Evolutionary conservation across 2,113 vertebrate species (phyloP), one percentile per base, ranked within the genome.

Genomic region (Semnornis frantzii): DNA sequence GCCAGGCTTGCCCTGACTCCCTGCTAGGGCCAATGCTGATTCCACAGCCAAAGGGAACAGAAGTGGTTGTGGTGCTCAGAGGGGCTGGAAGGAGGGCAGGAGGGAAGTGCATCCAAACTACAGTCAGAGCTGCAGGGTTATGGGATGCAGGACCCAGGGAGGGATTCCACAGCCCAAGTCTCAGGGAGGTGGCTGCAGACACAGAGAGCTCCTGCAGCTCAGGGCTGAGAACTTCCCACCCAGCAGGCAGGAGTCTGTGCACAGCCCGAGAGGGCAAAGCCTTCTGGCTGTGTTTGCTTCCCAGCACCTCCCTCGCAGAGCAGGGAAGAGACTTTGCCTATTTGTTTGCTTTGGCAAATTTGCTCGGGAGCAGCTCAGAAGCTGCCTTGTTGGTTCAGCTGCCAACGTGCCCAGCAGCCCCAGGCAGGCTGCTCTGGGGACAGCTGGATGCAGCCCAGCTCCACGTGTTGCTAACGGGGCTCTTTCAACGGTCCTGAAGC

Each of bases 11-110:
- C 54, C 20, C 4, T 2, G 37, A 30, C 46, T 30, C 1, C 1
- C 57, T 18, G 2, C 2, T 65, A 0, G 2, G 44, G 59, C 15
- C 2, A 12, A 50, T 4, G 57, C 52, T 20, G 76, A 28, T 4
- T 52, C 80, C 5, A 12, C 42, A 77, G 80, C 57, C 30, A 9
- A 21, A 73, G n/a, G 39, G 39, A 77, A 10, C 16, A n/a, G 69
- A 6, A 55, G 2, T 15, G 60, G 20, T 6, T 15, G 31, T 58
- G 82, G 25, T 7, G 21, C 16, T 39, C 2, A 17, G 46, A 50
- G 33, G 52, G 37, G 62, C 27, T 34, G 25, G 15, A 1, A 2
- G 25, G 46, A 39, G 42, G 42, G 42, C 42, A 42, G 14, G 42
- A 62, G 58, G 50, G 83, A 44, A 27, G 25, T 4, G 3, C 21